Evolutionary conservation across 2,113 vertebrate species (phyloP).

Genomic region (Oxyruncus cristatus): DNA sequence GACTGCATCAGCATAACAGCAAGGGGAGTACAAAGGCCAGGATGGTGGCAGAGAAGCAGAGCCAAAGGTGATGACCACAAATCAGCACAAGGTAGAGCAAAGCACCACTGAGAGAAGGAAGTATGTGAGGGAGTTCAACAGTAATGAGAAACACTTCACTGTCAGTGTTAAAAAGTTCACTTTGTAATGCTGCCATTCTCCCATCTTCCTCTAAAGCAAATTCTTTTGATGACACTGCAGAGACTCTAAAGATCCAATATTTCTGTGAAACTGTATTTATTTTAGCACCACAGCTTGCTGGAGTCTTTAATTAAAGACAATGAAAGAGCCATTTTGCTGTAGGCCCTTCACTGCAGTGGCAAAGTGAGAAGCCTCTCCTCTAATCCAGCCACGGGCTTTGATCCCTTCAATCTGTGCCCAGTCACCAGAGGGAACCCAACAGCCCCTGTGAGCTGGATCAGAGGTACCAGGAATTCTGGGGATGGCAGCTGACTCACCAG

Average conservation of each 20-base stretch:
- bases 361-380: background rate
- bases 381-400: background rate
- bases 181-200: background rate
- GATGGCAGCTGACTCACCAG: conserved; percentile 76
- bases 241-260: background rate
- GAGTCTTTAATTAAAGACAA: background rate
- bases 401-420: background rate
- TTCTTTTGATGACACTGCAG: background rate
- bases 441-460: background rate
- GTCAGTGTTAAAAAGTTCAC: background rate
- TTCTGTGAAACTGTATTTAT: background rate
- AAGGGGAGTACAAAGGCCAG: background rate
- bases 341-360: background rate
- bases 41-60: background rate
- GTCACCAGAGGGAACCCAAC: background rate
- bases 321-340: background rate
- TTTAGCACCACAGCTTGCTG: background rate
- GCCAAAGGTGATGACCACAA: background rate
- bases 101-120: background rate
- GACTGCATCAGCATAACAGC: background rate
- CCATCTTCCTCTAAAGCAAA: background rate
- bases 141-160: background rate
- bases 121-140: background rate
- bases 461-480: background rate
- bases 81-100: background rate